phyloP scores from a whole-genome alignment of 2,888 invertebrate species.

The Cerastis rubricosa region DNA sequence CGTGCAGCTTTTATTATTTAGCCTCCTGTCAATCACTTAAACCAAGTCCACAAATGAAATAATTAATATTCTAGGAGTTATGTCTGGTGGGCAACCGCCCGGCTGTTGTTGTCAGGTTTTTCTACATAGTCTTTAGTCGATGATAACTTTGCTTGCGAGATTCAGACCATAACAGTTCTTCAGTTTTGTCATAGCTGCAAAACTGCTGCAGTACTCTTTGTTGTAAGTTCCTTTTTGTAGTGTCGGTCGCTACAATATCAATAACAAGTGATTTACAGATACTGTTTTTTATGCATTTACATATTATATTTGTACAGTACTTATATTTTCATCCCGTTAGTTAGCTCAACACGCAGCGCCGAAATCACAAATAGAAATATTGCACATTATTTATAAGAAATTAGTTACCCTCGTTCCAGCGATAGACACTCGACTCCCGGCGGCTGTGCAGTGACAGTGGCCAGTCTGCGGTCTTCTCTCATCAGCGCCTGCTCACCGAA shows the following conservation, averaged over 20 bases:
- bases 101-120: no score
- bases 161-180: no score
- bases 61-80: not conserved
- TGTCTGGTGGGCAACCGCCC: no score
- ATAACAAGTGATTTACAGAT: not conserved
- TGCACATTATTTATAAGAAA: not conserved
- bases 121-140: no score
- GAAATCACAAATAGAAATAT: constrained; percentile 1
- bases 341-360: not conserved
- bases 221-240: no score
- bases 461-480: constrained; percentile 96
- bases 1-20: not conserved
- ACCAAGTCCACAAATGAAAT: not conserved
- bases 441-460: constrained; percentile 96
- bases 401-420: constrained; percentile 94
- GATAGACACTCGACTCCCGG: constrained; percentile 97
- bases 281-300: not conserved
- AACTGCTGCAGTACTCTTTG: no score
- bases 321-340: not conserved
- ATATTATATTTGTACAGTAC: no score
- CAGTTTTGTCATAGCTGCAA: no score
- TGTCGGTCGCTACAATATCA: no score
- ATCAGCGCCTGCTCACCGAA: constrained; percentile 97
- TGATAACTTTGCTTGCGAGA: no score
- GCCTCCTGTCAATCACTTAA: no score